Evolutionary conservation across 37 sponge, comb jelly and placozoan genomes (phyloP).

Genomic region (Lycopodina hypogea): DNA sequence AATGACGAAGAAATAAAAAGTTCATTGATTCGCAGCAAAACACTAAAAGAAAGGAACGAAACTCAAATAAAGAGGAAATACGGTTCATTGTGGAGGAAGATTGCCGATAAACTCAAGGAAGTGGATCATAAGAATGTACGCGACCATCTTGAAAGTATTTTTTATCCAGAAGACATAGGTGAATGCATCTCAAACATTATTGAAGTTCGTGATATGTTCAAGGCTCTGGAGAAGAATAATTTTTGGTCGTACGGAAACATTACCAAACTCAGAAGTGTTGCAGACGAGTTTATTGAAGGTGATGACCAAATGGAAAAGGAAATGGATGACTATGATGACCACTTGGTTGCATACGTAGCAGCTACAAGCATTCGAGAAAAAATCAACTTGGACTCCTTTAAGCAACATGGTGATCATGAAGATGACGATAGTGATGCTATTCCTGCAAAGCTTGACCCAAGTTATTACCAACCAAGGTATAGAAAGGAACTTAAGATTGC

Average conservation of each 20-base stretch:
- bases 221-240: neutral
- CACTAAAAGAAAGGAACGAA: neutral
- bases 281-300: neutral
- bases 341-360: neutral
- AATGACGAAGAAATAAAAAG: too few species aligned
- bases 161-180: neutral
- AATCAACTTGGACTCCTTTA: neutral
- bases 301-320: neutral
- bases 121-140: neutral
- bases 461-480: neutral
- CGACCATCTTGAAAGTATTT: neutral
- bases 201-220: neutral
- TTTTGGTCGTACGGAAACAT: neutral
- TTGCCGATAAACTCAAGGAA: neutral
- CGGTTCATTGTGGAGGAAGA: neutral
- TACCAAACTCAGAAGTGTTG: neutral
- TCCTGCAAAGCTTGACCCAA: neutral
- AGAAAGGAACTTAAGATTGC: neutral
- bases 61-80: neutral
- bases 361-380: neutral
- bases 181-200: neutral
- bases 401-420: neutral
- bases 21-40: too few species aligned
- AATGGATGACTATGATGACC: neutral
- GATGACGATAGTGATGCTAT: neutral